Conservation (phyloP, 92 coral and sea anemone species). For the Pocillopora grandis region DNA sequence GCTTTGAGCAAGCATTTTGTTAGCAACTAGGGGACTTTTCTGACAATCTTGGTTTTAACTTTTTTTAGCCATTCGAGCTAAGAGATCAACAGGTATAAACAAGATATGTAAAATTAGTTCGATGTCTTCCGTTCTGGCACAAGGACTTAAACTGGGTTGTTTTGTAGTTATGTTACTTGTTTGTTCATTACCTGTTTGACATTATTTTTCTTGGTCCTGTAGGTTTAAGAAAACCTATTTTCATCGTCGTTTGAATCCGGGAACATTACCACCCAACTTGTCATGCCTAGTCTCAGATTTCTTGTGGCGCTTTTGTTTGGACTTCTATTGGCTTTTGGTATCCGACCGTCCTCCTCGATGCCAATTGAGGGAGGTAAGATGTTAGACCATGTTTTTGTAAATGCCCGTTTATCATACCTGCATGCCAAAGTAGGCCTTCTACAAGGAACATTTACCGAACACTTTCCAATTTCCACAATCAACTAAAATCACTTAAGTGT, state of each 20-base stretch:
- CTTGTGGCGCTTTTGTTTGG: conserved; percentile 26
- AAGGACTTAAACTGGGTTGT: not conserved
- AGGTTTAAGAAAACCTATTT: conserved; percentile 9
- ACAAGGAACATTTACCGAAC: not conserved
- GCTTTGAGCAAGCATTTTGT: conserved; percentile 18
- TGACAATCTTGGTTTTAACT: not conserved
- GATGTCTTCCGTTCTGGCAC: not conserved
- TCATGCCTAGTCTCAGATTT: conserved; percentile 14
- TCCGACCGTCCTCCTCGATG: conserved; percentile 44
- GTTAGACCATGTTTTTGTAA: not conserved
- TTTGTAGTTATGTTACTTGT: not conserved
- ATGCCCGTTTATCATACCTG: conserved; percentile 3
- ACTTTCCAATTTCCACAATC: no score
- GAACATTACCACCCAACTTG: not conserved
- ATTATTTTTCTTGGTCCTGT: not conserved
- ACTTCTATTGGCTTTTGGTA: conserved; percentile 20
- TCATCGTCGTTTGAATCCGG: not conserved
- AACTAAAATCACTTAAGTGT: no score
- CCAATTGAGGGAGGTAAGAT: conserved; percentile 43
- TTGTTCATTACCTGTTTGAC: not conserved
- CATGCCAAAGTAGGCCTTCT: not conserved
- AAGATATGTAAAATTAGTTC: not conserved
- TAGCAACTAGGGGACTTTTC: not conserved
- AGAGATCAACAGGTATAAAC: not conserved
- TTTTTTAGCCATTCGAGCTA: not conserved